phyloP scores from a whole-genome alignment of 2,113 vertebrate species.

The Carlito syrichta region DNA sequence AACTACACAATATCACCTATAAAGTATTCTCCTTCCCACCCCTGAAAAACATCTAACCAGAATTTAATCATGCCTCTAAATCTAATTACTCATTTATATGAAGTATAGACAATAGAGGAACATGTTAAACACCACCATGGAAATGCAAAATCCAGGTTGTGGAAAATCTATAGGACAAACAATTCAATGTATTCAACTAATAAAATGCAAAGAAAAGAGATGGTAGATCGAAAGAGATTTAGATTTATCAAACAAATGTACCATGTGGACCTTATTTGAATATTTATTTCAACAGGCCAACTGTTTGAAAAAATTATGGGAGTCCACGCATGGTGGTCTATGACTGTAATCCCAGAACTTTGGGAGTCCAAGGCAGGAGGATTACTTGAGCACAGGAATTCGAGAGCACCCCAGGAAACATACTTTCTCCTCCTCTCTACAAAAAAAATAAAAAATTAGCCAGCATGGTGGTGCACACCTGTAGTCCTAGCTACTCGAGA shows the following conservation, averaged over 20 bases:
- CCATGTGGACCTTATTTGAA: not conserved
- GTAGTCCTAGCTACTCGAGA: too few relatives aligned
- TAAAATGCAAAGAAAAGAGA: not conserved
- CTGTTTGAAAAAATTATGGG: not conserved
- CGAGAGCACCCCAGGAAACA: too few relatives aligned
- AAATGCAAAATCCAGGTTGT: not conserved
- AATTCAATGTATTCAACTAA: not conserved
- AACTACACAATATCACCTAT: not conserved
- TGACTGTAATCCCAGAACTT: too few relatives aligned
- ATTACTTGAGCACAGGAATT: too few relatives aligned
- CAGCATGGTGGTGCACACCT: too few relatives aligned
- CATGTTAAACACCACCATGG: not conserved
- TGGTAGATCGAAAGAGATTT: not conserved
- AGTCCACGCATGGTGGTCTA: too few relatives aligned
- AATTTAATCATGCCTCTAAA: not conserved
- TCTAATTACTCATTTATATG: not conserved
- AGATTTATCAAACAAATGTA: not conserved
- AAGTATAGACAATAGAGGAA: not conserved
- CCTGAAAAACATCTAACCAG: not conserved
- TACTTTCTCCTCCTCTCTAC: too few relatives aligned
- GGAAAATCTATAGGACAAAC: not conserved
- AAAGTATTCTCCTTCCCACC: not conserved
- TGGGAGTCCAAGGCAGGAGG: too few relatives aligned
- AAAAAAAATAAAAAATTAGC: too few relatives aligned
- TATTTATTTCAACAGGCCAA: slow-evolving; percentile 4